Evolutionary conservation across 2,888 invertebrate species (phyloP).

Genomic region (Tinea pellionella): DNA sequence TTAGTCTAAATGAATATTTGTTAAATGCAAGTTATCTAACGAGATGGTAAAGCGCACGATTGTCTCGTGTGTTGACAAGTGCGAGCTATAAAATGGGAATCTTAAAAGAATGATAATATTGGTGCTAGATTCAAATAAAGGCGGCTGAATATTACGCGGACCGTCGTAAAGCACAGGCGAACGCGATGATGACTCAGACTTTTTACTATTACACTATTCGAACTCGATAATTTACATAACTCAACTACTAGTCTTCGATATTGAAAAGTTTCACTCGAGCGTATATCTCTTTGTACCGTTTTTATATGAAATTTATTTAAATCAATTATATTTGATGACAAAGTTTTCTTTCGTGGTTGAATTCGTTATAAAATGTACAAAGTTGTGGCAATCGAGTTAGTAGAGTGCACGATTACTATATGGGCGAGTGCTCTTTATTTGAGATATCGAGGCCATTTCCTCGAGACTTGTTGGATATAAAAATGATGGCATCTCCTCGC

Average conservation of each 20-base stretch:
- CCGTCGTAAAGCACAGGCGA: conserved; percentile 48
- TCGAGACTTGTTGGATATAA: conserved; percentile 11
- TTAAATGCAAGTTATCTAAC: too few relatives aligned
- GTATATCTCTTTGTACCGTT: too few relatives aligned
- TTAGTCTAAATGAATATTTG: too few relatives aligned
- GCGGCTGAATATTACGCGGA: conserved; percentile 33
- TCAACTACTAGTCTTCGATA: too few relatives aligned
- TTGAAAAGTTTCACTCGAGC: too few relatives aligned
- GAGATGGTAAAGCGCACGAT: too few relatives aligned
- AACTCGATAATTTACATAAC: neutral
- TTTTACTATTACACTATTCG: neutral
- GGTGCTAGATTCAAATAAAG: conserved; percentile 40
- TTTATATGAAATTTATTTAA: too few relatives aligned
- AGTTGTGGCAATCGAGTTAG: neutral
- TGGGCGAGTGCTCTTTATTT: conserved; percentile 13
- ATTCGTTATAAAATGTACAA: too few relatives aligned
- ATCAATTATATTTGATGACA: too few relatives aligned
- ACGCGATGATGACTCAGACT: conserved; percentile 35
- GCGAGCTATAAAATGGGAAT: too few relatives aligned
- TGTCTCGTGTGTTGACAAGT: too few relatives aligned
- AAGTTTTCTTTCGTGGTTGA: too few relatives aligned
- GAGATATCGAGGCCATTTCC: conserved; percentile 13
- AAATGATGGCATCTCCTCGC: conserved; percentile 6
- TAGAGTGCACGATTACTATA: neutral
- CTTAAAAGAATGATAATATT: conserved; percentile 36